These are phyloP conservation scores for Etheostoma cragini DNA, from an alignment of 2,113 vertebrate genomes.

Conservation along the genomic window DNA sequence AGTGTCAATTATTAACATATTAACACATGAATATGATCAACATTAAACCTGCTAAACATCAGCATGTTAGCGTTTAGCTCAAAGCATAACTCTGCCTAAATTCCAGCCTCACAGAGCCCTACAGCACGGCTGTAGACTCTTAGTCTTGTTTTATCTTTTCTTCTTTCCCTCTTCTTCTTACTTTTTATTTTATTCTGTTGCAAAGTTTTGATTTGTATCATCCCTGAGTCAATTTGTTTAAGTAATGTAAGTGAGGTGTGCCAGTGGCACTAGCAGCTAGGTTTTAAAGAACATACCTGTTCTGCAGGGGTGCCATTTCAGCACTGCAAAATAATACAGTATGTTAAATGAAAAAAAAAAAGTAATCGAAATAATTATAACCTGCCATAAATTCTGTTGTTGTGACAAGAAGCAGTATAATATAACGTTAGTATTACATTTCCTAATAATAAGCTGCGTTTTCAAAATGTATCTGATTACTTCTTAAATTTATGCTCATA, in stretches of 20 bases:
- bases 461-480: background rate
- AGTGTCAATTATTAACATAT: background rate
- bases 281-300: constrained; percentile 12
- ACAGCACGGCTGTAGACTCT: background rate
- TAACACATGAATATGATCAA: background rate
- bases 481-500: background rate
- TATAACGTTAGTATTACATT: background rate
- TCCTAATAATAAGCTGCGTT: background rate
- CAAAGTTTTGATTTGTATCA: constrained; percentile 51
- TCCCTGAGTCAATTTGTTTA: constrained; percentile 52
- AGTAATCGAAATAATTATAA: background rate
- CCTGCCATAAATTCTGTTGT: background rate
- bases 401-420: background rate
- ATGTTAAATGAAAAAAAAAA: background rate
- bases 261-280: constrained; percentile 34
- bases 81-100: too few relatives aligned
- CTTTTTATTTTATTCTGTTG: background rate
- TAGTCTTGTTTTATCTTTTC: background rate
- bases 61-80: background rate
- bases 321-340: background rate
- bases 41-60: background rate
- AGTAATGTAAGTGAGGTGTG: constrained; percentile 47
- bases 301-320: background rate
- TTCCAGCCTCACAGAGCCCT: background rate
- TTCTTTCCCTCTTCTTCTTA: background rate